Evolutionary conservation across 2,797 vertebrate species (phyloP).

Genomic region (Enteromius trimaculatus): DNA sequence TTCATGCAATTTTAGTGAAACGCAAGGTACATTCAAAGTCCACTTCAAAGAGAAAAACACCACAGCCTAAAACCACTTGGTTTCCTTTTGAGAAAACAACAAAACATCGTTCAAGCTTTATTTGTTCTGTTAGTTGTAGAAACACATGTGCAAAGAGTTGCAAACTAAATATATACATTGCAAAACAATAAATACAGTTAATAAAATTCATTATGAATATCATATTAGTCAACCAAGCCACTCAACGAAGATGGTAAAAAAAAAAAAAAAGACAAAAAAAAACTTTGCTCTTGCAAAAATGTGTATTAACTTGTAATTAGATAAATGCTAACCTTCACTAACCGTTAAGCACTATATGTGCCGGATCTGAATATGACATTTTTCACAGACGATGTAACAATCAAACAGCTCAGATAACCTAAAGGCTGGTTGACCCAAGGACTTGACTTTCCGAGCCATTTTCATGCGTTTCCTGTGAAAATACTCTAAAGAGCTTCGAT

Average conservation of each 20-base stretch:
- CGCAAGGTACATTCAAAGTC: conserved; percentile 77
- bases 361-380: background rate
- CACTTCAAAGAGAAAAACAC: conserved; percentile 67
- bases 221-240: conserved; percentile 79
- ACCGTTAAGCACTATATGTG: background rate
- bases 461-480: conserved; percentile 47
- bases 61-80: conserved; percentile 70
- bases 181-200: conserved; percentile 79
- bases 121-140: conserved; percentile 76
- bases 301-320: conserved; percentile 11
- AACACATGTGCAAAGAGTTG: conserved; percentile 89
- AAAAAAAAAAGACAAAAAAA: conserved; percentile 71
- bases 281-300: conserved; percentile 83
- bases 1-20: conserved; percentile 43
- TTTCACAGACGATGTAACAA: conserved; percentile 39
- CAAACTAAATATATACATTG: conserved; percentile 89
- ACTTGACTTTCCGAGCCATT: conserved; percentile 35
- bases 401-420: conserved; percentile 52
- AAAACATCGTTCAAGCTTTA: conserved; percentile 71
- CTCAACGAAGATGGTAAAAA: conserved; percentile 59
- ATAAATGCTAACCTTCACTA: conserved; percentile 10
- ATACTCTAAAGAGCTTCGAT: conserved; percentile 31
- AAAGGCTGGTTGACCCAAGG: conserved; percentile 82
- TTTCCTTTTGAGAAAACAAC: conserved; percentile 70
- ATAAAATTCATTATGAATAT: conserved; percentile 70